A percentile compares a stretch with the other conserved stretches of the same genome.
phyloP scores from a whole-genome alignment of 2,113 vertebrate genomes.

The Speoplatyrhinus poulsoni region DNA sequence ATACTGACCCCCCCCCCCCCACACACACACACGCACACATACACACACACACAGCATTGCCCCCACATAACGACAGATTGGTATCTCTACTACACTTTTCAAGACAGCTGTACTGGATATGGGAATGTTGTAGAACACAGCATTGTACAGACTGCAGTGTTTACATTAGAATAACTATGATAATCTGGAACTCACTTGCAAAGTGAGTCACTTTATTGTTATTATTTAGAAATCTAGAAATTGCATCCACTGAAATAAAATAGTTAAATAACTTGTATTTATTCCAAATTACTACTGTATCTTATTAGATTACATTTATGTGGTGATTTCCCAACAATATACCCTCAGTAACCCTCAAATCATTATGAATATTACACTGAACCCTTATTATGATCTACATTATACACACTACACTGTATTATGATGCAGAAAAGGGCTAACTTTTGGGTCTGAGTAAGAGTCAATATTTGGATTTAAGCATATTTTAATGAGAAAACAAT shows the following conservation, averaged over 20 bases:
- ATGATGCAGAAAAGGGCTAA: slow-evolving; percentile 42
- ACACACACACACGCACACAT: slow-evolving; percentile 5
- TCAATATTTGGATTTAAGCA: slow-evolving; percentile 63
- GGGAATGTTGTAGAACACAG: slow-evolving; percentile 11
- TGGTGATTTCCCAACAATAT: too few relatives aligned
- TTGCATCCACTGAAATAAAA: too few relatives aligned
- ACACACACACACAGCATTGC: neutral
- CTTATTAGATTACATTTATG: too few relatives aligned
- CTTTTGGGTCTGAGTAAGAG: slow-evolving; percentile 39
- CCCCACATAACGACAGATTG: neutral
- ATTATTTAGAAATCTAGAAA: too few relatives aligned
- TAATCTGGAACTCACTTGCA: too few relatives aligned
- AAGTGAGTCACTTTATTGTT: too few relatives aligned
- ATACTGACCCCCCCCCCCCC: slow-evolving; percentile 1
- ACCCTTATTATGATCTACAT: neutral
- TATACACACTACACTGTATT: slow-evolving; percentile 8
- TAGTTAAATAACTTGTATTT: too few relatives aligned
- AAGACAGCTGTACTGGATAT: slow-evolving; percentile 5
- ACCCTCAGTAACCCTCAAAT: neutral
- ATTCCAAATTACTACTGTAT: too few relatives aligned
- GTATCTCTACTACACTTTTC: neutral
- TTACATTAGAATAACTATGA: too few relatives aligned
- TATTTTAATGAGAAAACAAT: slow-evolving; percentile 68
- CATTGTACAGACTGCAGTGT: neutral
- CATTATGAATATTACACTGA: neutral